phyloP scores from a whole-genome alignment of 2,113 vertebrate species.

The Lepus timidus region DNA sequence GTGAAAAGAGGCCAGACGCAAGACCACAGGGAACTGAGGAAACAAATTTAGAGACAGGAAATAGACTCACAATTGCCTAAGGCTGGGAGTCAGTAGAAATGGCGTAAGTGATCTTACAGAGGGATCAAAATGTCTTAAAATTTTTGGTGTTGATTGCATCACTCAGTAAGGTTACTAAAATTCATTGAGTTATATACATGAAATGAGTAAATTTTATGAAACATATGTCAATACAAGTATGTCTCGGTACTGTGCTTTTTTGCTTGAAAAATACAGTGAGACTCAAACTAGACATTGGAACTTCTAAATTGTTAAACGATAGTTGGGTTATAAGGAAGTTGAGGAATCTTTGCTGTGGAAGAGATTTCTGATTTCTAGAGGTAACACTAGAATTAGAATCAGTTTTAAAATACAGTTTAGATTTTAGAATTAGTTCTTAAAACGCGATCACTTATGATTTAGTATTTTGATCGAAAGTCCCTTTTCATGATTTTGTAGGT shows the following conservation, averaged over 20 bases:
- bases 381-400: background rate
- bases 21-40: background rate
- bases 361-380: background rate
- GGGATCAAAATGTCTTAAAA: background rate
- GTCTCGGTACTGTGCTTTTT: background rate
- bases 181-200: background rate
- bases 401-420: background rate
- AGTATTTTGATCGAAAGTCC: background rate
- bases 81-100: background rate
- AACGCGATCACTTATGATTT: background rate
- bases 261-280: background rate
- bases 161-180: background rate
- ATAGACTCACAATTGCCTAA: background rate
- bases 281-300: background rate
- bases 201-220: constrained; percentile 2
- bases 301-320: background rate
- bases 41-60: background rate
- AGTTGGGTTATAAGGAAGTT: background rate
- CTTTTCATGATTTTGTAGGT: background rate
- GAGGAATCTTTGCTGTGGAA: background rate
- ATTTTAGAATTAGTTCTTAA: background rate
- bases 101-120: background rate
- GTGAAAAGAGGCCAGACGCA: background rate
- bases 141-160: background rate
- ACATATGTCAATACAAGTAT: background rate